A percentile compares a stretch with the other conserved stretches of the same genome.
phyloP scores from a whole-genome alignment of 2,888 invertebrate genomes.

The Drosophila suboccidentalis region DNA sequence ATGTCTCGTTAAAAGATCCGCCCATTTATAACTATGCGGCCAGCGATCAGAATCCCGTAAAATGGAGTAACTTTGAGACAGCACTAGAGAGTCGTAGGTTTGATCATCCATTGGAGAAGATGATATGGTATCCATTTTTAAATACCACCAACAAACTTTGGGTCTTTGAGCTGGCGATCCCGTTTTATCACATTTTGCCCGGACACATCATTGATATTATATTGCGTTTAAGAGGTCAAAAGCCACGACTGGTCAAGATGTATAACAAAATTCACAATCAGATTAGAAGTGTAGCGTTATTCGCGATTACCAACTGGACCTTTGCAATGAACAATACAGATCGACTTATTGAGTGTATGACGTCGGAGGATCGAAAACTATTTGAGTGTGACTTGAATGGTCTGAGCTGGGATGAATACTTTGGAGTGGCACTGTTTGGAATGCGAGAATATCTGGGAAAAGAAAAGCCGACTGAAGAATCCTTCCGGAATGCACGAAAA shows the following conservation, averaged over 20 bases:
- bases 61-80: neutral
- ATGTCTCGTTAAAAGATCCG: neutral
- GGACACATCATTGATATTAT: constrained; percentile 87
- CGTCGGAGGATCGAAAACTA: constrained; percentile 85
- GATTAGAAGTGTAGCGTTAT: constrained; percentile 90
- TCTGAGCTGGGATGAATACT: constrained; percentile 88
- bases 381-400: constrained; percentile 91
- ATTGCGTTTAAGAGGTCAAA: constrained; percentile 56
- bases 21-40: constrained; percentile 5
- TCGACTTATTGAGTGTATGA: constrained; percentile 84
- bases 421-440: constrained; percentile 88
- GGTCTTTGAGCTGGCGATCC: constrained; percentile 85
- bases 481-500: neutral
- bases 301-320: constrained; percentile 90
- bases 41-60: constrained; percentile 2
- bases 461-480: constrained; percentile 8
- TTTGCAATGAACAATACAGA: constrained; percentile 89
- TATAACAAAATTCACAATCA: constrained; percentile 93
- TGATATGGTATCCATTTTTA: constrained; percentile 10
- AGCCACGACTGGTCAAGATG: constrained; percentile 88
- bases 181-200: constrained; percentile 88
- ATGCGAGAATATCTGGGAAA: constrained; percentile 90
- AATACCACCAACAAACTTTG: neutral
- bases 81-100: neutral
- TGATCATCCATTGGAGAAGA: neutral